Conservation (phyloP, 2,113 vertebrate species). For the Corythornis madagascariensis region DNA sequence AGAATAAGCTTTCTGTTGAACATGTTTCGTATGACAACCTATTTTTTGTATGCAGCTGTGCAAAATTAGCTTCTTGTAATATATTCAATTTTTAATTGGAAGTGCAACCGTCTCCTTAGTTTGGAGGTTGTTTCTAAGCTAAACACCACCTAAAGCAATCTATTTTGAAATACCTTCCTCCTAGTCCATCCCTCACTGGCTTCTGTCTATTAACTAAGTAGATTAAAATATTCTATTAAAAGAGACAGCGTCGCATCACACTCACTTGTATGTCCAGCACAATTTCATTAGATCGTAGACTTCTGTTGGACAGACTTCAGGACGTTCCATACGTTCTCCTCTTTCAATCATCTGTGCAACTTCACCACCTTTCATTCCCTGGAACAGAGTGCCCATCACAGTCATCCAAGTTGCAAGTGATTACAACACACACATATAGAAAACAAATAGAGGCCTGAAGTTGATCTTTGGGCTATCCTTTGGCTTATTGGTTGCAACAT, state of each 20-base stretch:
- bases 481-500: not conserved
- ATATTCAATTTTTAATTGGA: not conserved
- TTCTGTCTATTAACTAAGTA: not conserved
- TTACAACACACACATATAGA: not conserved
- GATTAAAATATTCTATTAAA: not conserved
- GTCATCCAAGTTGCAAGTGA: not conserved
- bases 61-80: not conserved
- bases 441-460: not conserved
- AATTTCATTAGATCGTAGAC: conserved; percentile 88
- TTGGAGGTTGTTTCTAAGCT: not conserved
- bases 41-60: not conserved
- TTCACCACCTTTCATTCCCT: conserved; percentile 97
- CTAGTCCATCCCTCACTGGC: too few species aligned
- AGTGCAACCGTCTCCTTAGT: not conserved
- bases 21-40: not conserved
- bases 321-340: conserved; percentile 87
- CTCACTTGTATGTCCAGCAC: conserved; percentile 96
- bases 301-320: conserved; percentile 84
- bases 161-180: not conserved
- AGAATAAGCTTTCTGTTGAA: not conserved
- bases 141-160: not conserved
- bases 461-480: not conserved
- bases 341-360: conserved; percentile 91
- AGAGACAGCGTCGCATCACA: not conserved
- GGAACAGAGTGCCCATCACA: not conserved